Evolutionary conservation across 1,140 invertebrate species (phyloP), one percentile per base, ranked within the genome.

Genomic region (Drosophila oshimai): DNA sequence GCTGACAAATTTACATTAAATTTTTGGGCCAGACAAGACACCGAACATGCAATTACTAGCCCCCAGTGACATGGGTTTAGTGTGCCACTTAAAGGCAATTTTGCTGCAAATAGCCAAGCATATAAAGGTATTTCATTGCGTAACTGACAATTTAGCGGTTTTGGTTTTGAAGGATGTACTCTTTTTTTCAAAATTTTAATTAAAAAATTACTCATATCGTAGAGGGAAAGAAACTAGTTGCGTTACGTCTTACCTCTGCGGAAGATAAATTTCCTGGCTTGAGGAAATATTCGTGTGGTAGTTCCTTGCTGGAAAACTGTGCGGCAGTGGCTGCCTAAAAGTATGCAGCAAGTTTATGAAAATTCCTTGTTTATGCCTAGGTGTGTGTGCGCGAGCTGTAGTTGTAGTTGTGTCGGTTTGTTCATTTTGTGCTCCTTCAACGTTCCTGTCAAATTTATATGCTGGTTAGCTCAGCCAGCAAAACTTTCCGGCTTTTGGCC

Each of bases 401-500:
- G n/a, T n/a, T n/a, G n/a, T n/a, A 80, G 75, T 80, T 86, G 65
- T 69, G 75, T 86, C 68, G 80, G 81, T 86, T 86, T 86, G 81
- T 80, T 86, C 80, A 86, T 86, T 86, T 80, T 86, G 70, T 67
- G 49, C 61, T 73, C 39, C 46, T 51, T 33, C 41, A 45, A 26
- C 46, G 54, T 36, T 28, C 31, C 80, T 86, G 80, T 75, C 75
- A 80, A 84, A 84, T 86, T 75, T 84, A 84, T 84, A 86, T 86
- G 79, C 80, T 80, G 79, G 79, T 84, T 86, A 71, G 80, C 74
- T 44, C 10, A 42, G 28, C 29, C 28, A 46, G 65, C 42, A 71
- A 84, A 73, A 84, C 58, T 83, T 83, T 78, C 54, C 26, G 37
- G 37, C 34, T 69, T 68, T 31, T 54, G 67, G 67, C 51, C 70